A percentile compares a stretch with the other conserved stretches of the same genome.
phyloP scores from a whole-genome alignment of 2,888 invertebrate genomes.

The Plebejus melissa region DNA sequence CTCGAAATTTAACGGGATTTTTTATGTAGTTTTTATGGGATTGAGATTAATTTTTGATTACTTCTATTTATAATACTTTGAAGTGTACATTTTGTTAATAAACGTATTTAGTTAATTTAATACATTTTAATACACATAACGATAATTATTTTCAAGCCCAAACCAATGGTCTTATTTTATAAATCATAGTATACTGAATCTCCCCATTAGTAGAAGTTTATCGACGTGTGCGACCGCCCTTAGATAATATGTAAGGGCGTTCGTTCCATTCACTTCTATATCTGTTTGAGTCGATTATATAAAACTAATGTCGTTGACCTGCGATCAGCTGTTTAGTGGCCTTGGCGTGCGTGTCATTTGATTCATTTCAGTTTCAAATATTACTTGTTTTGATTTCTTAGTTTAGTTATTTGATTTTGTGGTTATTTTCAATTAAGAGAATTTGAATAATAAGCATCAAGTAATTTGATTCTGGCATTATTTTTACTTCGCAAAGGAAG shows the following conservation, averaged over 20 bases:
- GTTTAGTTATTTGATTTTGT: neutral
- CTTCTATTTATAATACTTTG: neutral
- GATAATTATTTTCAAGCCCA: neutral
- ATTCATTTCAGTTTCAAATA: neutral
- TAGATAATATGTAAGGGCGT: conserved; percentile 6
- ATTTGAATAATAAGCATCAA: neutral
- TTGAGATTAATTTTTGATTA: neutral
- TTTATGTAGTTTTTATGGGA: neutral
- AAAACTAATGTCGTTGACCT: conserved; percentile 9
- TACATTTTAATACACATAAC: neutral
- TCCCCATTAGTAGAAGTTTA: neutral
- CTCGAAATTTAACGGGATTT: neutral
- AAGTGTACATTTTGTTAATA: neutral
- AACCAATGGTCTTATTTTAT: neutral
- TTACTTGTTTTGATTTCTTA: neutral
- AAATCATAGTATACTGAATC: neutral
- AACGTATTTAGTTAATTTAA: neutral
- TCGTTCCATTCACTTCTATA: conserved; percentile 5
- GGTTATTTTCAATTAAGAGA: neutral
- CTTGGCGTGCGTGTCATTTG: neutral
- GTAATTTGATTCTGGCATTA: neutral
- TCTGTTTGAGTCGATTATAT: neutral
- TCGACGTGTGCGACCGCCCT: neutral
- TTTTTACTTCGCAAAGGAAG: neutral
- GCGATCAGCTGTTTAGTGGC: conserved; percentile 3